Conservation (phyloP, 2,113 vertebrate species). For the Struthidea cinerea region DNA sequence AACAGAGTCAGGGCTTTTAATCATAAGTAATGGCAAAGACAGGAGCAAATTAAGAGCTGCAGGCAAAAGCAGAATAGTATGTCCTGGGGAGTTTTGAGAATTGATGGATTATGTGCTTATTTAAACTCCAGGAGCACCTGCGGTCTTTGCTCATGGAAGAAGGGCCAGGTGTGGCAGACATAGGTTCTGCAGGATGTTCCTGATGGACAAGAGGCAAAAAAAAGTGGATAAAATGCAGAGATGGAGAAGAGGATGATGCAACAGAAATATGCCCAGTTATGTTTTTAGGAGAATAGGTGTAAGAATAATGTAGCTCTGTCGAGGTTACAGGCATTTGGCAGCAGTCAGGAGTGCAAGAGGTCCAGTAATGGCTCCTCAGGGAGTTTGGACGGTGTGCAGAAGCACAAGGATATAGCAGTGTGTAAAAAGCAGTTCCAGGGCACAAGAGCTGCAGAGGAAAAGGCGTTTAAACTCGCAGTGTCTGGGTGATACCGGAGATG, state of each 20-base stretch:
- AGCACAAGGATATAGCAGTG: background rate
- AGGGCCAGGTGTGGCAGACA: background rate
- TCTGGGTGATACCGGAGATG: background rate
- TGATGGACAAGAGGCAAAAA: background rate
- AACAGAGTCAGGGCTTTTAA: constrained; percentile 35
- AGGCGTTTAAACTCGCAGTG: accelerated
- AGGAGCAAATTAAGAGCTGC: constrained; percentile 49
- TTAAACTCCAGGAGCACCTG: background rate
- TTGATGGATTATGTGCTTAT: background rate
- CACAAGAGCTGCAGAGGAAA: background rate
- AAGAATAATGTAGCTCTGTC: background rate
- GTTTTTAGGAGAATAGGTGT: background rate
- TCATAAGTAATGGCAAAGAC: constrained; percentile 34
- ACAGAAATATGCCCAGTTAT: background rate
- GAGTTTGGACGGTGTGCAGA: background rate
- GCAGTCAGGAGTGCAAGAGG: background rate
- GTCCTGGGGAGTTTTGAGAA: constrained; percentile 2
- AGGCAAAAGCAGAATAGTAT: background rate
- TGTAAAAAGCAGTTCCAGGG: background rate
- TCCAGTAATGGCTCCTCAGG: background rate
- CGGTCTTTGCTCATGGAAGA: background rate
- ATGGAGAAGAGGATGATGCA: background rate
- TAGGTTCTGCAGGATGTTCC: background rate
- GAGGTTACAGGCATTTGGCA: background rate
- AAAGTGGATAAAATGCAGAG: background rate